These are phyloP conservation scores for Clinocottus analis DNA, from an alignment of 2,113 vertebrate genomes.

Conservation along the genomic window DNA sequence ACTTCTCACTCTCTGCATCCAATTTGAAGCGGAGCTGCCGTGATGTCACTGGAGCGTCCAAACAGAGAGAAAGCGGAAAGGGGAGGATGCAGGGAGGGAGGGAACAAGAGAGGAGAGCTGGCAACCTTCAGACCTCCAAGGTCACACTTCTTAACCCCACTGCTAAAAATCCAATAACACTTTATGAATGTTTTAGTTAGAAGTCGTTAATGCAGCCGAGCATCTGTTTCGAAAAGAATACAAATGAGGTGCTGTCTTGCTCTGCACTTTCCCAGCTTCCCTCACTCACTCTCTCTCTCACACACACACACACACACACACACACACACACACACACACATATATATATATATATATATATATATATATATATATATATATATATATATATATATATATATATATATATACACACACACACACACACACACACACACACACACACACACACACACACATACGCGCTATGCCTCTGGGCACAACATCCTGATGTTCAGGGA, in stretches of 20 bases:
- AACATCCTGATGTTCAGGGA: slow-evolving; percentile 65
- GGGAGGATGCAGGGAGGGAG: slow-evolving; percentile 59
- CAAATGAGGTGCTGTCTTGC: slow-evolving; percentile 75
- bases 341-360: no score
- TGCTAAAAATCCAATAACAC: slow-evolving; percentile 85
- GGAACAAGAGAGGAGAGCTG: slow-evolving; percentile 62
- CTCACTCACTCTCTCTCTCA: slow-evolving; percentile 27
- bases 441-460: slow-evolving; percentile 5
- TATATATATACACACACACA: not conserved
- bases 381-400: no score
- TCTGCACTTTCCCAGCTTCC: slow-evolving; percentile 52
- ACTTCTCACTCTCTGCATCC: slow-evolving; percentile 88
- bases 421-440: not conserved
- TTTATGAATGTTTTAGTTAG: slow-evolving; percentile 83
- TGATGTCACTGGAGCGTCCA: slow-evolving; percentile 83
- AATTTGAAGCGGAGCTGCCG: slow-evolving; percentile 81
- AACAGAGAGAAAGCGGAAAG: slow-evolving; percentile 65
- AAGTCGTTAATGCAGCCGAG: slow-evolving; percentile 81
- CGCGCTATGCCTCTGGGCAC: slow-evolving; percentile 50
- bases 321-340: slow-evolving; percentile 19
- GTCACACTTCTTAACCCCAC: slow-evolving; percentile 79
- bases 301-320: slow-evolving; percentile 32
- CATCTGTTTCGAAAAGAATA: slow-evolving; percentile 82
- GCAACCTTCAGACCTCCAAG: slow-evolving; percentile 77
- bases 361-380: no score